phyloP scores from a whole-genome alignment of 2,888 invertebrate species.

The Frankliniella fusca region DNA sequence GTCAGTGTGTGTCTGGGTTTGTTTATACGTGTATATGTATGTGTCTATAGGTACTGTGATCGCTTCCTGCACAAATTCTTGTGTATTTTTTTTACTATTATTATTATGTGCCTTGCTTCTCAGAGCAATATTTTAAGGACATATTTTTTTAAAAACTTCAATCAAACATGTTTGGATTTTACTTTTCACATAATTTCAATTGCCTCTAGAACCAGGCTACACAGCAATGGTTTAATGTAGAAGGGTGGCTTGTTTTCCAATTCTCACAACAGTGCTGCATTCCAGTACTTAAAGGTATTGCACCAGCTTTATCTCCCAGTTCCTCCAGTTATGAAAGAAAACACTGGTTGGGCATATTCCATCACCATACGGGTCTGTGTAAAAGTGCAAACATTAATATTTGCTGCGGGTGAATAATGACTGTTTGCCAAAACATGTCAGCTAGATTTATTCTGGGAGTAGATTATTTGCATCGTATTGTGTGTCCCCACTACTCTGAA shows the following conservation, averaged over 20 bases:
- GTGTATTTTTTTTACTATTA: conserved; percentile 9
- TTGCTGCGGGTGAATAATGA: too few relatives aligned
- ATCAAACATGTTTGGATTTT: not conserved
- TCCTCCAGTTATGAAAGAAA: too few relatives aligned
- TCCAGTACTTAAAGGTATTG: not conserved
- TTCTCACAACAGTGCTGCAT: not conserved
- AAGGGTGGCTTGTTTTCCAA: not conserved
- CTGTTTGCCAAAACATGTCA: too few relatives aligned
- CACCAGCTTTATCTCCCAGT: not conserved
- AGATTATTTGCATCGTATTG: not conserved
- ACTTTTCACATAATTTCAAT: too few relatives aligned
- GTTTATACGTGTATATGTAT: not conserved
- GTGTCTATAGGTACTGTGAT: conserved; percentile 17
- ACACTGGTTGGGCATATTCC: too few relatives aligned
- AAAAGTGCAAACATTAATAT: too few relatives aligned
- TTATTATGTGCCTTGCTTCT: not conserved
- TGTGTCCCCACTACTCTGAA: not conserved
- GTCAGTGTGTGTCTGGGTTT: not conserved
- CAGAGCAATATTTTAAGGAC: not conserved
- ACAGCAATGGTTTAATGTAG: not conserved
- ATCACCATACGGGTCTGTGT: too few relatives aligned
- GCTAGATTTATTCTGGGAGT: not conserved
- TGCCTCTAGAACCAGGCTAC: too few relatives aligned
- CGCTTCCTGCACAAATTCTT: conserved; percentile 9
- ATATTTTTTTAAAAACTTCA: not conserved